Base-by-base conservation (phyloP, 2,797 vertebrate genomes). In the Brachyalestes nurse region DNA sequence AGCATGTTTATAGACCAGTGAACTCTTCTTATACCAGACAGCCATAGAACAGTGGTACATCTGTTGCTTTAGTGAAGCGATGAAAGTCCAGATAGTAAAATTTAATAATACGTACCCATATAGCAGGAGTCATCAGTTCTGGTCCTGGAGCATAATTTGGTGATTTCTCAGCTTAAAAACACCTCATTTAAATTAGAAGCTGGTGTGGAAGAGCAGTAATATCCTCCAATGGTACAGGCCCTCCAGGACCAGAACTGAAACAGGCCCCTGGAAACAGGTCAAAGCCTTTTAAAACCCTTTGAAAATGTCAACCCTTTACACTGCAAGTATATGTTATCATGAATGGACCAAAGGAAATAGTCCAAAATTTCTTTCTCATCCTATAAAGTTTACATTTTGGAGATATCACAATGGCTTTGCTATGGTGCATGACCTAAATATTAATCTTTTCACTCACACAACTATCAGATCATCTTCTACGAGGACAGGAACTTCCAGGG, bases 401-500 rank as follows among this genome's bases (percentile, higher is more conserved):
- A 62, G 23, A 34, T 34, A 12, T 53, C 10, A 34, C 21, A 34
- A 47, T n/a, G 38, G 13, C 3, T 51, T 51, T 51, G 13, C 34
- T 66, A 4, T 38, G 2, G 10, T 45, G 7, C 42, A 23, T 51
- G n/a, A n/a, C 5, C 47, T 19, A 16, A 28, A 60, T 28, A 16
- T 66, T 5, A 1, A 13, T 57, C 67, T 13, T 51, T 13, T 16
- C 13, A 51, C 47, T 51, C 10, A 16, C 13, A 16, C 6, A 23
- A 10, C 34, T 19, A 8, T 17, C 86, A 93, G 91, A 91, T 93
- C 6, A 88, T 88, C 79, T 92, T 93, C 81, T 93, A 85, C 5
- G 91, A 93, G 90, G 92, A 92, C 16, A 92, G 69, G 86, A 92
- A 91, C 91, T 92, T 92, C 87, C 90, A 92, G 90, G 92, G 91